Evolutionary conservation across 1,140 invertebrate species (phyloP).

Genomic region (Saxidomus purpurata): DNA sequence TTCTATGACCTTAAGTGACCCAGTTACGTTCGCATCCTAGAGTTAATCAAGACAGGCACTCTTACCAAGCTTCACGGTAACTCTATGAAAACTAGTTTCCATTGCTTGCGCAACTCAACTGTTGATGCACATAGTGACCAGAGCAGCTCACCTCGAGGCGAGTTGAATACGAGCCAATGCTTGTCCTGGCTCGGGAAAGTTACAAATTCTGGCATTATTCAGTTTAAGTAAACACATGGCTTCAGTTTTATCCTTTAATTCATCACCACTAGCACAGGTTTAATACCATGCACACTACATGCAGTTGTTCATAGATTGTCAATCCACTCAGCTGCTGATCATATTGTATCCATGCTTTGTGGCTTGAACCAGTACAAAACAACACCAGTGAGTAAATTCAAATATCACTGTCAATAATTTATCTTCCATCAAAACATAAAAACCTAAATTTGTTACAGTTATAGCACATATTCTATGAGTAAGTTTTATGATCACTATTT

Average conservation of each 20-base stretch:
- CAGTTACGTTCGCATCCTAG: too few species aligned
- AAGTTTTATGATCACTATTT: slow-evolving; percentile 65
- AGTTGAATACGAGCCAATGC: too few species aligned
- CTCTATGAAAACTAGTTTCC: too few species aligned
- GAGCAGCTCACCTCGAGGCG: too few species aligned
- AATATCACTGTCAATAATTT: slow-evolving; percentile 41
- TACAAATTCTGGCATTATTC: too few species aligned
- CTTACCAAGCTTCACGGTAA: too few species aligned
- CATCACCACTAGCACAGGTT: slow-evolving; percentile 8
- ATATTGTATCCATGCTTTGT: slow-evolving; percentile 6
- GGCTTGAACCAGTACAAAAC: slow-evolving; percentile 38
- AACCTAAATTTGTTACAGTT: neutral
- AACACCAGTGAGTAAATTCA: neutral
- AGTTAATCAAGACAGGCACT: too few species aligned
- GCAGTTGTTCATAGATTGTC: slow-evolving; percentile 5
- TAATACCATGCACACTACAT: neutral
- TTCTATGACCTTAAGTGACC: too few species aligned
- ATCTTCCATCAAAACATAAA: slow-evolving; percentile 31
- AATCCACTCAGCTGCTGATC: neutral
- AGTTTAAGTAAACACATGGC: too few species aligned
- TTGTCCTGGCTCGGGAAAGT: too few species aligned
- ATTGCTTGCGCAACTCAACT: too few species aligned
- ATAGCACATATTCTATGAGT: slow-evolving; percentile 16
- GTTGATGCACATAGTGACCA: too few species aligned
- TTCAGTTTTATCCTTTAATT: slow-evolving; percentile 23